Percentiles rank a stretch among this genome's conserved stretches.
Evolutionary conservation across 2,113 vertebrate species (phyloP).

Genomic region (Penelope pileata): DNA sequence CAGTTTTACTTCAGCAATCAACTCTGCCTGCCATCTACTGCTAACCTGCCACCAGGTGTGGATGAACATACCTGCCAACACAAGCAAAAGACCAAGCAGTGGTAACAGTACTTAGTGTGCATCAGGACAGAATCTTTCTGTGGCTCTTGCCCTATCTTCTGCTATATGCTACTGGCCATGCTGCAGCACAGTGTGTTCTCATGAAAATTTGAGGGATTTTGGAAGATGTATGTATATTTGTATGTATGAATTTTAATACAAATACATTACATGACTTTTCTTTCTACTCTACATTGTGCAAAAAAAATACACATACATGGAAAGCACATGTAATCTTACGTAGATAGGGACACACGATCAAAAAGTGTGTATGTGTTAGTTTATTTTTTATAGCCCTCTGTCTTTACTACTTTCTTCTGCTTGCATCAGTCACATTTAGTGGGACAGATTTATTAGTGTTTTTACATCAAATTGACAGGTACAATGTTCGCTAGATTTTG

Average conservation of each 20-base stretch:
- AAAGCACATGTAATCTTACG: neutral
- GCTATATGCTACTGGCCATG: neutral
- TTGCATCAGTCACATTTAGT: neutral
- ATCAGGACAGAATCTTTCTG: neutral
- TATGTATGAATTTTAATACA: neutral
- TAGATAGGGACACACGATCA: neutral
- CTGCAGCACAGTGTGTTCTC: neutral
- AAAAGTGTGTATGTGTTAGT: neutral
- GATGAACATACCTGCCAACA: neutral
- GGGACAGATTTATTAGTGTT: neutral
- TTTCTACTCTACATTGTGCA: neutral
- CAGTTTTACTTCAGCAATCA: neutral
- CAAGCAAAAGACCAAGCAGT: neutral
- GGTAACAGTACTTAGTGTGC: neutral
- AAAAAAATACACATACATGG: neutral
- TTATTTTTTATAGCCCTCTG: neutral
- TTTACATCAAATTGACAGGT: neutral
- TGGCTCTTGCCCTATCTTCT: neutral
- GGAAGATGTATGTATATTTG: neutral
- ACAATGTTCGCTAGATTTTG: neutral
- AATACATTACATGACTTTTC: neutral
- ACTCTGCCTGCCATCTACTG: neutral
- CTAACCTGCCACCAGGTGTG: rapidly evolving
- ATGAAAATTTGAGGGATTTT: neutral
- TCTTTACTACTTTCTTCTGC: neutral